Percentiles rank a stretch among this genome's conserved stretches.
Conservation (phyloP, 2,113 vertebrate species). For the Myxocyprinus asiaticus region DNA sequence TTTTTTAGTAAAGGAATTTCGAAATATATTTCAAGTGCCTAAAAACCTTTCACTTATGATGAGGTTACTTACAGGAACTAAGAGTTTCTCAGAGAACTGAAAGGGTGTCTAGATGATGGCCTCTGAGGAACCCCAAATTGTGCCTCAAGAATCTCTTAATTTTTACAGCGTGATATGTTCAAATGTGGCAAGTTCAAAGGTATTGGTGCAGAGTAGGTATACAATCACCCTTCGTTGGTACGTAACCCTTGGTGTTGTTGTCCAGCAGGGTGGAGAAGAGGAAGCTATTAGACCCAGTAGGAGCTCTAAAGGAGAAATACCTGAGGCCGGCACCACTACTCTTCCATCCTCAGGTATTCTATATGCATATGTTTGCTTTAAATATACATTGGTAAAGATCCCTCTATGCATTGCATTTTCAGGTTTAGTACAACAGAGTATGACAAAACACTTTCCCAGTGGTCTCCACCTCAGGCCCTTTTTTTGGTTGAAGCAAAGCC, state of each 20-base stretch:
- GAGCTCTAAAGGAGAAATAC: conserved; percentile 96
- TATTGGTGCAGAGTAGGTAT: not conserved
- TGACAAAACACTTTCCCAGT: not conserved
- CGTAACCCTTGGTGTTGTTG: conserved; percentile 94
- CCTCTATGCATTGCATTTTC: not conserved
- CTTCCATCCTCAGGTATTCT: conserved; percentile 93
- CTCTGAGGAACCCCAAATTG: too few relatives aligned
- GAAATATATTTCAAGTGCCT: too few relatives aligned
- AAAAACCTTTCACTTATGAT: too few relatives aligned
- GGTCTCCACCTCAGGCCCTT: conserved; percentile 1
- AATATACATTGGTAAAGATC: not conserved
- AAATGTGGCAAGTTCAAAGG: conserved; percentile 17
- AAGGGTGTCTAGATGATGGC: too few relatives aligned
- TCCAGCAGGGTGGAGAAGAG: conserved; percentile 99
- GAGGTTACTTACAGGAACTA: too few relatives aligned
- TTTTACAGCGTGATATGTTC: not conserved
- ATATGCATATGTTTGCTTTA: conserved; percentile 3
- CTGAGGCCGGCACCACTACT: conserved; percentile 90
- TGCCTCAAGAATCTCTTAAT: too few relatives aligned
- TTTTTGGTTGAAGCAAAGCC: conserved; percentile 18
- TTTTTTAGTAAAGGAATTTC: too few relatives aligned
- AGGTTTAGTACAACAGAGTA: too few relatives aligned
- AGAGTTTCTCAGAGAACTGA: too few relatives aligned
- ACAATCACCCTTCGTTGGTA: conserved; percentile 77
- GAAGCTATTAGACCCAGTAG: conserved; percentile 95